These are phyloP conservation scores for Xylota sylvarum DNA, from an alignment of 2,888 invertebrate species.

Conservation along the genomic window DNA sequence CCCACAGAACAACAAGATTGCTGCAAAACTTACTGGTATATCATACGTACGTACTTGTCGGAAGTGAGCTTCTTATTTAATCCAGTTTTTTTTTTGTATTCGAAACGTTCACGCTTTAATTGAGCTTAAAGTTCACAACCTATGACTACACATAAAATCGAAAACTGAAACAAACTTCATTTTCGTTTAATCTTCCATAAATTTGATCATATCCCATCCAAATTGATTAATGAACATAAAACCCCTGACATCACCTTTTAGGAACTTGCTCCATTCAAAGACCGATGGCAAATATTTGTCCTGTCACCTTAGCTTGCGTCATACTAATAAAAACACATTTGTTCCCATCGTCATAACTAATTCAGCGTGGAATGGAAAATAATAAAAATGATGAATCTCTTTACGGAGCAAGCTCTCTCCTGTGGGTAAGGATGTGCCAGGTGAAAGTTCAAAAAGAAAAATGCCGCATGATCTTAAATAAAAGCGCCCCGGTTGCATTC, in stretches of 20 bases:
- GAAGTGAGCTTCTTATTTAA: too few species aligned
- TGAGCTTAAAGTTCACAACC: neutral
- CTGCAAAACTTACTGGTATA: too few species aligned
- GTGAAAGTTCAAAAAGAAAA: conserved; percentile 48
- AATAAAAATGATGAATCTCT: conserved; percentile 36
- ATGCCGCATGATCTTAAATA: conserved; percentile 25
- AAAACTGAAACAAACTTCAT: neutral
- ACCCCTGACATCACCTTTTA: conserved; percentile 19
- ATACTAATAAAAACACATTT: conserved; percentile 33
- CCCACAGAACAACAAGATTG: too few species aligned
- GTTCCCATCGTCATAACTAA: conserved; percentile 32
- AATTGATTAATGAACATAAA: conserved; percentile 50
- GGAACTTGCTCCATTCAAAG: conserved; percentile 14
- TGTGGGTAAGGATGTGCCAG: conserved; percentile 3
- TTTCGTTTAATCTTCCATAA: neutral
- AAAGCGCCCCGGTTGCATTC: conserved; percentile 12
- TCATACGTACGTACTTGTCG: too few species aligned
- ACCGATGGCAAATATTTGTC: conserved; percentile 47
- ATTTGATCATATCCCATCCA: conserved; percentile 32
- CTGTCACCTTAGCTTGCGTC: conserved; percentile 43
- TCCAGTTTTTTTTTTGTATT: too few species aligned
- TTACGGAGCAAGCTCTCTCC: neutral
- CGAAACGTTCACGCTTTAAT: too few species aligned
- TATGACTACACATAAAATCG: neutral
- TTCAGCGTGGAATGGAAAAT: conserved; percentile 37